phyloP scores from a whole-genome alignment of 2,113 vertebrate genomes.

The Gobiocypris rarus region DNA sequence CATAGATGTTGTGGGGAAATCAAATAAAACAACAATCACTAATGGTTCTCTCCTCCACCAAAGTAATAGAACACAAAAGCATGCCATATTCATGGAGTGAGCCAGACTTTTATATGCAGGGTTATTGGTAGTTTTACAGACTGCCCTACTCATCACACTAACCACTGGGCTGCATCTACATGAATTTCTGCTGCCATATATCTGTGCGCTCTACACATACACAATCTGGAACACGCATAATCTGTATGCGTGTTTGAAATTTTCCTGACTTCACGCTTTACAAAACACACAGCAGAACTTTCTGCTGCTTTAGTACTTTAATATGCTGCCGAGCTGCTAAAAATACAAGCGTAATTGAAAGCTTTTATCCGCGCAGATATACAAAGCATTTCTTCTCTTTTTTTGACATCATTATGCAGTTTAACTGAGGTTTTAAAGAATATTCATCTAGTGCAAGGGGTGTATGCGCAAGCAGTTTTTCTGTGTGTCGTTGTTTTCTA shows the following conservation, averaged over 20 bases:
- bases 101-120: background rate
- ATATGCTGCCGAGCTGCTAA: conserved; percentile 23
- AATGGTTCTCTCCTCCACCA: background rate
- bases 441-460: background rate
- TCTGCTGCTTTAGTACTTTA: conserved; percentile 27
- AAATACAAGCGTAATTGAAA: conserved; percentile 39
- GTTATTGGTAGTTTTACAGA: conserved; percentile 12
- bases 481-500: background rate
- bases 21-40: background rate
- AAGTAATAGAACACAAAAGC: background rate
- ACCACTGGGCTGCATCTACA: conserved; percentile 9
- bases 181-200: conserved; percentile 9
- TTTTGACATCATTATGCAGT: background rate
- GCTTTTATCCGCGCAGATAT: conserved; percentile 25
- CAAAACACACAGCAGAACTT: conserved; percentile 19
- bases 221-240: conserved; percentile 14
- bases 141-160: conserved; percentile 22
- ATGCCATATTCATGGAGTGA: background rate
- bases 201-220: background rate
- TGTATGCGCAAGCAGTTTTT: background rate
- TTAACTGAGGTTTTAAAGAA: background rate
- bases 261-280: conserved; percentile 25
- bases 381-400: conserved; percentile 6
- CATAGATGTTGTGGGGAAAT: background rate
- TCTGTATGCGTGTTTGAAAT: conserved; percentile 12